phyloP scores from a whole-genome alignment of 2,797 vertebrate species.

The Thaleichthys pacificus region DNA sequence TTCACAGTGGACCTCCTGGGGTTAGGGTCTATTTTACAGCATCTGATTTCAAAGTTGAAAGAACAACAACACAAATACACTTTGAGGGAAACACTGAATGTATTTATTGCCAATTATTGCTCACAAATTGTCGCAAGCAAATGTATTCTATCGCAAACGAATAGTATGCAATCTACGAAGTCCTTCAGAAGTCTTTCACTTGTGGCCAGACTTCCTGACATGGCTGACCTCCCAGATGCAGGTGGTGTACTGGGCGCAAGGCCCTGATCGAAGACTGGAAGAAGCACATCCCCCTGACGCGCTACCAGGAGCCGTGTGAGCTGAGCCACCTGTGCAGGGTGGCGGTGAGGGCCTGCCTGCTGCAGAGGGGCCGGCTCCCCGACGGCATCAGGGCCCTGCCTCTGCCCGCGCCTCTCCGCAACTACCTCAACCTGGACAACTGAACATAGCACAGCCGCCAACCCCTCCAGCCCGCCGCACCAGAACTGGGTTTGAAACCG shows the following conservation, averaged over 20 bases:
- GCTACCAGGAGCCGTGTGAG: conserved; percentile 63
- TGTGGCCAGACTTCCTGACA: background rate
- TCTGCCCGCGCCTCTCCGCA: conserved; percentile 55
- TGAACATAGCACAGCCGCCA: conserved; percentile 20
- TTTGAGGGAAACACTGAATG: no score
- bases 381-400: conserved; percentile 58
- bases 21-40: no score
- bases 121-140: background rate
- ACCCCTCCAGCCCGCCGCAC: background rate
- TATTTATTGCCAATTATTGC: no score
- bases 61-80: no score
- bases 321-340: conserved; percentile 60
- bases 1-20: background rate
- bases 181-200: background rate
- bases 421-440: conserved; percentile 62
- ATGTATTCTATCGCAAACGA: background rate
- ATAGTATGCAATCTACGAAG: no score
- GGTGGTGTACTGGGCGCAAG: conserved; percentile 49
- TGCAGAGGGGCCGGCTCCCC: conserved; percentile 53
- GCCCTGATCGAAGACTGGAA: conserved; percentile 60
- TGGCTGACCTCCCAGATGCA: conserved; percentile 48
- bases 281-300: conserved; percentile 57
- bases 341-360: conserved; percentile 48
- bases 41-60: no score
- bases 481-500: no score